Conservation (phyloP, 2,797 vertebrate species). For the Scleropages formosus region DNA sequence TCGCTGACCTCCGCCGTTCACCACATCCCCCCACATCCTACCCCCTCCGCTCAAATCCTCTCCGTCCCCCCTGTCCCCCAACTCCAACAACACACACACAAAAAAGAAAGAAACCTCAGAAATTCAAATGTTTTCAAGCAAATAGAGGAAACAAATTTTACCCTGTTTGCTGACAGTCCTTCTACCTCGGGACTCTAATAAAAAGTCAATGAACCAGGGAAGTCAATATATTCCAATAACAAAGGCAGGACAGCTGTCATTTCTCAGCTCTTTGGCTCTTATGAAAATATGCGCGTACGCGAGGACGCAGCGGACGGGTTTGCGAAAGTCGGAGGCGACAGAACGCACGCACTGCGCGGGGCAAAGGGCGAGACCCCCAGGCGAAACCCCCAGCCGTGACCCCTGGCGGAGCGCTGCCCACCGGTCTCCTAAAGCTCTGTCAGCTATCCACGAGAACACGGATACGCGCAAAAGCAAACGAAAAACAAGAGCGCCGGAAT, state of each 20-base stretch:
- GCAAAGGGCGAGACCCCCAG: slow-evolving; percentile 51
- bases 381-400: too few species aligned
- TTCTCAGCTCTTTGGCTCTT: slow-evolving; percentile 52
- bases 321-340: slow-evolving; percentile 51
- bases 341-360: slow-evolving; percentile 39
- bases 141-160: slow-evolving; percentile 73
- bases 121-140: slow-evolving; percentile 71
- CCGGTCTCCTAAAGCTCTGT: too few species aligned
- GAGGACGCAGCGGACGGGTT: slow-evolving; percentile 45
- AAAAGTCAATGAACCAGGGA: slow-evolving; percentile 87
- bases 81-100: slow-evolving; percentile 38
- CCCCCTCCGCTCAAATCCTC: slow-evolving; percentile 42
- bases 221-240: slow-evolving; percentile 77
- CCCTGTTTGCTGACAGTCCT: slow-evolving; percentile 72
- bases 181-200: slow-evolving; percentile 82
- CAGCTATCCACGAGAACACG: background rate
- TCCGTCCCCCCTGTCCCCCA: slow-evolving; percentile 34
- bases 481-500: slow-evolving; percentile 57
- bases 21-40: slow-evolving; percentile 38
- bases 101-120: slow-evolving; percentile 62
- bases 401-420: background rate
- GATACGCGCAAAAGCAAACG: slow-evolving; percentile 60
- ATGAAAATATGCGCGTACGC: slow-evolving; percentile 58
- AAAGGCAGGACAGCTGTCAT: slow-evolving; percentile 68
- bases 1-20: slow-evolving; percentile 55